phyloP scores from a whole-genome alignment of 2,888 invertebrate species.

The Pristionchus fissidentatus region DNA sequence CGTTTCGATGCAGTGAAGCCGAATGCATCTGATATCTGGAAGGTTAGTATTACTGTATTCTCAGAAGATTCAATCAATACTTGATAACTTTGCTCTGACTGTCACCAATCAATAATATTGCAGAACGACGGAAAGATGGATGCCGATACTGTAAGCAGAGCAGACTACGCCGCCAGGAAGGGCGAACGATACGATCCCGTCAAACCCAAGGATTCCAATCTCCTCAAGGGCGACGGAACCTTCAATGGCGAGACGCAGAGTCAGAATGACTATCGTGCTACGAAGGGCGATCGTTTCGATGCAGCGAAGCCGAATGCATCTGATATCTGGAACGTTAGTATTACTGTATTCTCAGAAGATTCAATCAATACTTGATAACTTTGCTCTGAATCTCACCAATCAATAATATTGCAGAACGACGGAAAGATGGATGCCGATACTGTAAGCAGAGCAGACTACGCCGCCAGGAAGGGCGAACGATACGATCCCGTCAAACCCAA shows the following conservation, averaged over 20 bases:
- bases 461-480: slow-evolving; percentile 56
- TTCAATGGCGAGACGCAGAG: slow-evolving; percentile 51
- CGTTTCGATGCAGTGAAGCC: not conserved
- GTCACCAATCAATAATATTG: not conserved
- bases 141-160: not conserved
- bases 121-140: not conserved
- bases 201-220: slow-evolving; percentile 38
- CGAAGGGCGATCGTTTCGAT: slow-evolving; percentile 56
- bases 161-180: not conserved
- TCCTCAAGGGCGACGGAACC: slow-evolving; percentile 50
- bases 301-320: slow-evolving; percentile 55
- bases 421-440: slow-evolving; percentile 53
- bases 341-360: no score
- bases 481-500: slow-evolving; percentile 54
- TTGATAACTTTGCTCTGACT: not conserved
- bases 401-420: slow-evolving; percentile 39
- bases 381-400: not conserved
- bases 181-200: slow-evolving; percentile 53
- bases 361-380: no score
- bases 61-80: no score
- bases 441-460: slow-evolving; percentile 53
- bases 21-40: not conserved
- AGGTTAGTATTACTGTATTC: not conserved
- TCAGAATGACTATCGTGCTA: slow-evolving; percentile 49
- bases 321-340: slow-evolving; percentile 43